phyloP scores from a whole-genome alignment of 2,797 vertebrate genomes.

The Staurois parvus region DNA sequence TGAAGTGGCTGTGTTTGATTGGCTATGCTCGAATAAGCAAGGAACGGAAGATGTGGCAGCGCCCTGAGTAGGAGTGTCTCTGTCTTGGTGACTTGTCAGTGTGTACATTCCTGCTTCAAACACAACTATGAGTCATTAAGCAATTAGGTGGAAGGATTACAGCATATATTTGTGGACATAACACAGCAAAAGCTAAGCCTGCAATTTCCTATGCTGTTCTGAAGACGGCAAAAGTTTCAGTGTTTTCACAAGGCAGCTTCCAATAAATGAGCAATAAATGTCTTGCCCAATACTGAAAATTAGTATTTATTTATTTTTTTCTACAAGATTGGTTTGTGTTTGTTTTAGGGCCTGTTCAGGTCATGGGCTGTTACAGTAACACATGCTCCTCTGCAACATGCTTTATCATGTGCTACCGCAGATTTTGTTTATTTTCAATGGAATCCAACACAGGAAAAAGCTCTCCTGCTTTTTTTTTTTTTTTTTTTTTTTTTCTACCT shows the following conservation, averaged over 20 bases:
- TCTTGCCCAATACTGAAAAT: no score
- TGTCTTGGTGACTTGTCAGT: neutral
- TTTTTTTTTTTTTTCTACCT: no score
- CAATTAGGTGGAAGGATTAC: neutral
- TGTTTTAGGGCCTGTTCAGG: neutral
- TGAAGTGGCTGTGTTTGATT: conserved; percentile 30
- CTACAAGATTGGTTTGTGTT: no score
- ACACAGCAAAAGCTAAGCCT: neutral
- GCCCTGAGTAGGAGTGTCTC: conserved; percentile 4
- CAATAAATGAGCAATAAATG: no score
- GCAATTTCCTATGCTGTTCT: neutral
- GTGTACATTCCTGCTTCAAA: conserved; percentile 11
- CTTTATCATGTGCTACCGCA: no score
- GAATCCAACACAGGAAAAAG: no score
- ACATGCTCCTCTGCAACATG: no score
- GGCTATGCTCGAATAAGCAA: conserved; percentile 1
- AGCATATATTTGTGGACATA: neutral
- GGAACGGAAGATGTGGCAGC: conserved; percentile 1
- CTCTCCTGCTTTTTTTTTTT: no score
- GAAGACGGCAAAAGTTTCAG: neutral
- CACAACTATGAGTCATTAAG: neutral
- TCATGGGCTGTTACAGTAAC: no score
- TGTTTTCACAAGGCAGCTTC: no score
- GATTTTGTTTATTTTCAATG: no score
- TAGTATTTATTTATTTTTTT: neutral